Conservation (phyloP, 2,797 vertebrate genomes). For the Clarias pachynema region DNA sequence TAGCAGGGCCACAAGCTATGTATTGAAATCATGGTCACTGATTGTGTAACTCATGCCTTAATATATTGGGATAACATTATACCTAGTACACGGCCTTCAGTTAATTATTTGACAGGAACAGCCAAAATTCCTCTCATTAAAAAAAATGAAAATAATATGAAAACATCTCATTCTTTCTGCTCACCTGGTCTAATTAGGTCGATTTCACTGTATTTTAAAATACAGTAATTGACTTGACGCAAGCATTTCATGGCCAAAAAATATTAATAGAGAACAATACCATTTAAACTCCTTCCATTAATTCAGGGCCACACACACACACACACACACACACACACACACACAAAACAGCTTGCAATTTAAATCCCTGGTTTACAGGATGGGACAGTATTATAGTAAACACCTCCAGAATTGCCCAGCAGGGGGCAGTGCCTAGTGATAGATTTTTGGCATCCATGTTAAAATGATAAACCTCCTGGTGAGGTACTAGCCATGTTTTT, state of each 20-base stretch:
- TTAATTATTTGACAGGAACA: not conserved
- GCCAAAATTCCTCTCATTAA: not conserved
- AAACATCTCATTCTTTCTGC: not conserved
- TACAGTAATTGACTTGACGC: not conserved
- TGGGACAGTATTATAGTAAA: too few species aligned
- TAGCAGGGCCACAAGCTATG: not conserved
- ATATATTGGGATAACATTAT: not conserved
- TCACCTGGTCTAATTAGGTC: not conserved
- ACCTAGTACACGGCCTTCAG: not conserved
- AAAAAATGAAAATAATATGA: not conserved
- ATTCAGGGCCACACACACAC: not conserved
- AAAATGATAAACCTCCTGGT: not conserved
- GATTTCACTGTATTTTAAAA: not conserved
- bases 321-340: too few species aligned
- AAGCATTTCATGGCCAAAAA: not conserved
- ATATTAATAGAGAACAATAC: not conserved
- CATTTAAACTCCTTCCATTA: not conserved
- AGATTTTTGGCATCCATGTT: not conserved
- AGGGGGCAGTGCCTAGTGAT: conserved; percentile 7
- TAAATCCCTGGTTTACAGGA: too few species aligned
- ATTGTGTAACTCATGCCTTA: not conserved
- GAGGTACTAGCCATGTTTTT: not conserved
- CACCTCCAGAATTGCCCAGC: not conserved
- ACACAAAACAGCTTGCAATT: too few species aligned
- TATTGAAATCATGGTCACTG: not conserved